Conservation (phyloP, 2,797 vertebrate species). For the Echeneis naucrates region DNA sequence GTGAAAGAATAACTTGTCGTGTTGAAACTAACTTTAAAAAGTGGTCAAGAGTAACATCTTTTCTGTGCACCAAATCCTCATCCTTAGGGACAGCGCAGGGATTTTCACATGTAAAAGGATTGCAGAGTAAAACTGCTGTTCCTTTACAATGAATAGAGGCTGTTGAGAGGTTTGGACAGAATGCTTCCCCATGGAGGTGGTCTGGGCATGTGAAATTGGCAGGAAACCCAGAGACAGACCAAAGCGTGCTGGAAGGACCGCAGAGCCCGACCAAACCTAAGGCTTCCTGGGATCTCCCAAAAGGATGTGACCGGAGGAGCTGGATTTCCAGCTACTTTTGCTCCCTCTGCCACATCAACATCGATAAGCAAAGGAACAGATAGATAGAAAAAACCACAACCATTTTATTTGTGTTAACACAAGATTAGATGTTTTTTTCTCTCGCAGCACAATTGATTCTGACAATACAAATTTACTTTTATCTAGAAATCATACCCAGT, state of each 20-base stretch:
- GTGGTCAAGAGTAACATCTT: background rate
- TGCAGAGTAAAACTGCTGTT: background rate
- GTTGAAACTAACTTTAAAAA: too few species aligned
- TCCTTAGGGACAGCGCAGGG: background rate
- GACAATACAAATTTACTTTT: constrained; percentile 34
- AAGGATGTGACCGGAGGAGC: background rate
- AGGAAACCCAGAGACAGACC: background rate
- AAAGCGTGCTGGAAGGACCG: background rate
- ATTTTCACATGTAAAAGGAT: background rate
- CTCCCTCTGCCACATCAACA: background rate
- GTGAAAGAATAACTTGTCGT: background rate
- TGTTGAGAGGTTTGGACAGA: background rate
- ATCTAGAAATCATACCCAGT: background rate
- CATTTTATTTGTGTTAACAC: background rate
- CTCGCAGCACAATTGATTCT: constrained; percentile 14
- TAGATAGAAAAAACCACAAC: background rate
- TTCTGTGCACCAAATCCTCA: background rate
- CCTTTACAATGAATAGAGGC: background rate
- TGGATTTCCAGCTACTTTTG: background rate
- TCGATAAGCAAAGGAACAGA: background rate
- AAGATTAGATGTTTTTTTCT: constrained; percentile 1
- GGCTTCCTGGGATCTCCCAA: background rate
- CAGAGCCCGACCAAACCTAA: background rate
- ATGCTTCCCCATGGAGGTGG: background rate
- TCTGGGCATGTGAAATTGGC: background rate